phyloP scores from a whole-genome alignment of 2,888 invertebrate species.

The Callyntrura sp. region DNA sequence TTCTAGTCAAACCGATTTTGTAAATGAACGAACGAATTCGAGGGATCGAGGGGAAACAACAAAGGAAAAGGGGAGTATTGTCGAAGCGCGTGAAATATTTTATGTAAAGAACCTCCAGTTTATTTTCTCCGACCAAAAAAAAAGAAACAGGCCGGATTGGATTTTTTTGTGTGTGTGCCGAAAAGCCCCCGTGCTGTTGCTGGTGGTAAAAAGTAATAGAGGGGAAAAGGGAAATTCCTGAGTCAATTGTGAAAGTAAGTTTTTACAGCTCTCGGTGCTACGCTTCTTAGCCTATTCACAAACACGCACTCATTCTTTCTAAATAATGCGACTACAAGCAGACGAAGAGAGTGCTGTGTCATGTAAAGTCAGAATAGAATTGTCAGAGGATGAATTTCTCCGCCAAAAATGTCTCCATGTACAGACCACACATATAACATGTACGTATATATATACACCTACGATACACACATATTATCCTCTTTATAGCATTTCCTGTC shows the following conservation, averaged over 20 bases:
- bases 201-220: neutral
- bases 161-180: too few species aligned
- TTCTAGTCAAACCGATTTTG: neutral
- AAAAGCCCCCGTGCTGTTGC: too few species aligned
- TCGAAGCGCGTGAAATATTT: neutral
- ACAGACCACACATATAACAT: too few species aligned
- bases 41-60: too few species aligned
- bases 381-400: slow-evolving; percentile 30
- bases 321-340: neutral
- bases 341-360: slow-evolving; percentile 24
- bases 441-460: neutral
- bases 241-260: slow-evolving; percentile 4
- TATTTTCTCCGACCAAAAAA: too few species aligned
- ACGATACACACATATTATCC: neutral
- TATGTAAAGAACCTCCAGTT: neutral
- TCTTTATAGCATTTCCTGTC: slow-evolving; percentile 24
- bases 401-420: neutral
- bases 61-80: too few species aligned
- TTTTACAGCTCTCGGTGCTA: too few species aligned
- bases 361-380: slow-evolving; percentile 38
- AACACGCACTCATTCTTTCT: slow-evolving; percentile 25
- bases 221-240: slow-evolving; percentile 16
- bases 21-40: neutral
- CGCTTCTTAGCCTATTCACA: neutral
- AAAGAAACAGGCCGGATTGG: too few species aligned